Conservation (phyloP, 2,888 invertebrate genomes). For the Cartodere bifasciata region DNA sequence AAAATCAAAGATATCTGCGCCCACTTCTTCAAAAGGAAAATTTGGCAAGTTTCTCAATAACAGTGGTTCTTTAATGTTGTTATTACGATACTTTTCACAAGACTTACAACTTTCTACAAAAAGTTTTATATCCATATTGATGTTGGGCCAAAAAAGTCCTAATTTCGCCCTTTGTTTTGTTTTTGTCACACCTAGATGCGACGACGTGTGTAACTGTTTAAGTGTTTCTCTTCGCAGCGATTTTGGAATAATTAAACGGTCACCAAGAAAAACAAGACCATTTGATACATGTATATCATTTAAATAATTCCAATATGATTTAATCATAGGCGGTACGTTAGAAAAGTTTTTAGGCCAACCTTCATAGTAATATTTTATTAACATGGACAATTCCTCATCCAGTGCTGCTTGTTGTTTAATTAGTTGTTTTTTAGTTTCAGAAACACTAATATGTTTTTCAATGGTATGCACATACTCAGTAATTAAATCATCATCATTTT, state of each 20-base stretch:
- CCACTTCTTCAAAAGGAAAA: slow-evolving; percentile 7
- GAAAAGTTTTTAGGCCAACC: no score
- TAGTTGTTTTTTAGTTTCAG: slow-evolving; percentile 1
- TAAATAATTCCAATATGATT: no score
- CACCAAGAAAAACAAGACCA: no score
- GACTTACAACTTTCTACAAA: background rate
- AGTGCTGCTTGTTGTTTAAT: background rate
- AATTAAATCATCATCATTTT: background rate
- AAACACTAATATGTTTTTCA: background rate
- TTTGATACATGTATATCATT: no score
- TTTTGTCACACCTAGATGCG: background rate
- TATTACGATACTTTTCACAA: background rate
- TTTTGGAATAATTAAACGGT: no score
- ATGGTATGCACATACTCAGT: background rate
- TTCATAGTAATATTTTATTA: background rate
- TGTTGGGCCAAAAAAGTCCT: background rate
- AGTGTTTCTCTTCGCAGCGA: no score
- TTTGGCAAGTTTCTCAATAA: background rate
- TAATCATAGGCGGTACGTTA: no score
- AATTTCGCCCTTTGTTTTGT: background rate
- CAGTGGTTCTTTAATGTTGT: background rate
- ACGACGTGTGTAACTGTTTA: no score
- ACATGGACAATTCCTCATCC: background rate
- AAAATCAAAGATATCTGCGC: slow-evolving; percentile 5
- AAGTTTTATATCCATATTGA: background rate